These are phyloP conservation scores for Autographa pulchrina DNA, from an alignment of 2,888 invertebrate species.

Conservation along the genomic window DNA sequence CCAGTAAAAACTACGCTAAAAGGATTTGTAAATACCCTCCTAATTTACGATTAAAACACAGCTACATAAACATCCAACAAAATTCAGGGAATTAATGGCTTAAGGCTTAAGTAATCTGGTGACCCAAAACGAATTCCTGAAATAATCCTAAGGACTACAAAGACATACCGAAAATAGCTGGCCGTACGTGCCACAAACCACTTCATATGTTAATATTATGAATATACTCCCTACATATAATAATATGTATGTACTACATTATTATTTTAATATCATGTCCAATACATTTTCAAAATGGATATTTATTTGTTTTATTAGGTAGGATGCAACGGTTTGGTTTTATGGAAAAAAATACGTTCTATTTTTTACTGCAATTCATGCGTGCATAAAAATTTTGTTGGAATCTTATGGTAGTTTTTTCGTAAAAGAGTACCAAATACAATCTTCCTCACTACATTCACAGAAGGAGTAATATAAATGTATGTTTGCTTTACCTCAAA, in stretches of 20 bases:
- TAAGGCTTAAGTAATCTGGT: conserved; percentile 30
- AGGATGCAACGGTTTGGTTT: background rate
- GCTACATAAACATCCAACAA: background rate
- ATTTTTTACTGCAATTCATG: too few relatives aligned
- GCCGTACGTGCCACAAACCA: conserved; percentile 11
- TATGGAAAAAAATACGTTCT: too few relatives aligned
- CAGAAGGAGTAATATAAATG: too few relatives aligned
- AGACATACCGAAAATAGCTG: conserved; percentile 51
- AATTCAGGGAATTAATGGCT: conserved; percentile 8
- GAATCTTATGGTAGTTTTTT: too few relatives aligned
- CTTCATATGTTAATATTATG: background rate
- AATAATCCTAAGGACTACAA: conserved; percentile 39
- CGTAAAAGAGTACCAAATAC: too few relatives aligned
- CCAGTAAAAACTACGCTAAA: background rate
- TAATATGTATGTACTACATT: too few relatives aligned
- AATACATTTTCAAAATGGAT: too few relatives aligned
- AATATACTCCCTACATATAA: background rate
- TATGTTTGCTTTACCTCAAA: too few relatives aligned
- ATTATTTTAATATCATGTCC: too few relatives aligned
- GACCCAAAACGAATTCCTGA: conserved; percentile 37
- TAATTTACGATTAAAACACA: background rate
- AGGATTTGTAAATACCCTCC: background rate
- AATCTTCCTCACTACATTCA: too few relatives aligned
- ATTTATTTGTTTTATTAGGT: too few relatives aligned
- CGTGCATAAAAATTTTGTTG: too few relatives aligned